Evolutionary conservation across 2,797 vertebrate genomes (phyloP).

Genomic region (Silurus aristotelis): DNA sequence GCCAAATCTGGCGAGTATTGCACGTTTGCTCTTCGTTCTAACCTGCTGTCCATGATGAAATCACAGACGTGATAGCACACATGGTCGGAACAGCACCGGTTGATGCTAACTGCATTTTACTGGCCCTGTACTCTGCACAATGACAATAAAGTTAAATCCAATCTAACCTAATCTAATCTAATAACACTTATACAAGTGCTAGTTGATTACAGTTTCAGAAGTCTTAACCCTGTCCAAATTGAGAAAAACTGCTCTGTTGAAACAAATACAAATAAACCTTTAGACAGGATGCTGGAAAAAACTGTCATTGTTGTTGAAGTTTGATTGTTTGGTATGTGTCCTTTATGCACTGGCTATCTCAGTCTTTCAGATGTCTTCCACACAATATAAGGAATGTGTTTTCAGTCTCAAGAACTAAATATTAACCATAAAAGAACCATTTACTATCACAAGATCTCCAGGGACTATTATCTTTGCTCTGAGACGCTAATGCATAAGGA

Average conservation of each 20-base stretch:
- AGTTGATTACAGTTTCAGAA: background rate
- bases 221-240: background rate
- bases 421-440: background rate
- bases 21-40: no score
- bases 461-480: background rate
- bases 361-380: background rate
- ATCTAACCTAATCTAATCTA: no score
- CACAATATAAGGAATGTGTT: background rate
- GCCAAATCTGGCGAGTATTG: no score
- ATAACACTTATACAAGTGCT: background rate
- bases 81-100: no score
- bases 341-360: background rate
- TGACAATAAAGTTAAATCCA: no score
- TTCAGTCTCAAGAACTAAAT: background rate
- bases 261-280: constrained; percentile 4
- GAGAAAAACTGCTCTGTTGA: background rate
- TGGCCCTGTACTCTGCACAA: no score
- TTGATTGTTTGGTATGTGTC: background rate
- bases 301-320: background rate
- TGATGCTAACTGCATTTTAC: no score
- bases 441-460: background rate
- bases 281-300: background rate
- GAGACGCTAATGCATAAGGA: background rate
- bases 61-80: no score
- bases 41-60: no score